These are phyloP conservation scores for Adrianichthys oophorus DNA, from an alignment of 2,797 vertebrate species.

Conservation along the genomic window DNA sequence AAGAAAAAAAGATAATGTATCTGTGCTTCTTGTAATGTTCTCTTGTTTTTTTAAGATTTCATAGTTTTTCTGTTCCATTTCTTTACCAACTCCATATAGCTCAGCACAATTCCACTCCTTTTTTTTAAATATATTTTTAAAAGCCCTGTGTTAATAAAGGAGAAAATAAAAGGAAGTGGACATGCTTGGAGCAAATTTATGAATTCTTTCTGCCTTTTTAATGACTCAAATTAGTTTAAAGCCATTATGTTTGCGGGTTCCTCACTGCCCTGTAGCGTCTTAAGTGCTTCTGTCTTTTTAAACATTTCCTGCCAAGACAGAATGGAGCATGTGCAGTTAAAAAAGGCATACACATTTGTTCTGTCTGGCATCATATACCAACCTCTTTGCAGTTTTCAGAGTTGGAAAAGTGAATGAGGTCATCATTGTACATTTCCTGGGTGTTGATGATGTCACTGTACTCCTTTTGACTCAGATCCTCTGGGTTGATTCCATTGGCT, in stretches of 20 bases:
- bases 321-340: conserved; percentile 5
- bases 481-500: conserved; percentile 98
- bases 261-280: conserved; percentile 29
- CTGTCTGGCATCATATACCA: conserved; percentile 8
- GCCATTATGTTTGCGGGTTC: conserved; percentile 32
- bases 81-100: too few species aligned
- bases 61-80: too few species aligned
- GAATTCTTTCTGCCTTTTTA: conserved; percentile 46
- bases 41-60: too few species aligned
- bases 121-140: conserved; percentile 23
- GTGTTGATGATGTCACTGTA: conserved; percentile 99
- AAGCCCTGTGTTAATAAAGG: conserved; percentile 29
- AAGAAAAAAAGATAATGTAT: too few species aligned
- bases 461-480: conserved; percentile 99
- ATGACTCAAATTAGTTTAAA: conserved; percentile 48
- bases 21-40: too few species aligned
- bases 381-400: conserved; percentile 99
- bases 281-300: conserved; percentile 10
- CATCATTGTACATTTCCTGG: conserved; percentile 99
- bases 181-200: conserved; percentile 24
- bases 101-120: too few species aligned
- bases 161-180: conserved; percentile 26
- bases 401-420: conserved; percentile 99
- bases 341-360: too few species aligned
- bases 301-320: conserved; percentile 1